A percentile compares a stretch with the other conserved stretches of the same genome.
phyloP scores from a whole-genome alignment of 2,888 invertebrate species.

The Leptinotarsa tumamoca region DNA sequence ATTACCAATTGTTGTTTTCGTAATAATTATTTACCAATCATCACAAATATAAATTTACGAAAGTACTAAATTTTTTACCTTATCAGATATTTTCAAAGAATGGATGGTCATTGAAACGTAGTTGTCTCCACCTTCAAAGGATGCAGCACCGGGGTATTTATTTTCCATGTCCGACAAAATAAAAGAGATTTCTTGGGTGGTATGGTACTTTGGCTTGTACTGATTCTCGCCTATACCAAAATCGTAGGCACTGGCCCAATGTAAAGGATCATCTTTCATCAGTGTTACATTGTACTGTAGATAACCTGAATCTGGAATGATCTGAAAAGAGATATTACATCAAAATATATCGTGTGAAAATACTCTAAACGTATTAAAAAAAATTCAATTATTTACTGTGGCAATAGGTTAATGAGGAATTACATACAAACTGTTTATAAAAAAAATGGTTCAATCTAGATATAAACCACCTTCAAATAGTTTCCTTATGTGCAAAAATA shows the following conservation, averaged over 20 bases:
- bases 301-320: constrained; percentile 71
- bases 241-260: constrained; percentile 88
- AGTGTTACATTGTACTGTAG: constrained; percentile 81
- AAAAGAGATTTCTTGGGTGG: constrained; percentile 73
- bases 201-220: constrained; percentile 75
- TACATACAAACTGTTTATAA: no score
- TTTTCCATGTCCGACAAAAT: constrained; percentile 78
- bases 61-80: constrained; percentile 68
- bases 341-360: neutral
- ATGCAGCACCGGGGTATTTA: constrained; percentile 75
- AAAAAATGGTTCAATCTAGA: no score
- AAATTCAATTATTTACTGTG: no score
- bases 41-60: neutral
- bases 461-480: no score
- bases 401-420: no score
- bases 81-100: constrained; percentile 78
- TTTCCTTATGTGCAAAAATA: no score
- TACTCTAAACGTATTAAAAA: no score
- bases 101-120: constrained; percentile 75
- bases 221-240: constrained; percentile 78
- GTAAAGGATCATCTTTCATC: constrained; percentile 82
- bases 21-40: no score
- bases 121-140: constrained; percentile 78
- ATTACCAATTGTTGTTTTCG: no score
- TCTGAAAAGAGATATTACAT: constrained; percentile 37